These are phyloP conservation scores for Drosophila neocordata DNA, from an alignment of 1,140 invertebrate species.

Conservation along the genomic window DNA sequence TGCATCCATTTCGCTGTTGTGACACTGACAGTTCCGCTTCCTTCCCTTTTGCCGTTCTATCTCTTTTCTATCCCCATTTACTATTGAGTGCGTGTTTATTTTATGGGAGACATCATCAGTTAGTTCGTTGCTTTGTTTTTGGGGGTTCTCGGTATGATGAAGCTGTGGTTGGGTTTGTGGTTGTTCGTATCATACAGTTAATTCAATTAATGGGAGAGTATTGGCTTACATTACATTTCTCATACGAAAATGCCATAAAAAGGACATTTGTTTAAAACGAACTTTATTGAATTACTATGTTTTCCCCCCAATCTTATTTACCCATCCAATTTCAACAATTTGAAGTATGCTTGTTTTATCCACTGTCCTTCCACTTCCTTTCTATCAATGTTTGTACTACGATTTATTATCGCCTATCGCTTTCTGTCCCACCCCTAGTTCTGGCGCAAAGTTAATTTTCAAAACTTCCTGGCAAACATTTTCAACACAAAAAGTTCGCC, in stretches of 20 bases:
- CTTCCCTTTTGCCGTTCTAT: background rate
- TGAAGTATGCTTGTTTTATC: no score
- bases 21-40: constrained; percentile 44
- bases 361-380: no score
- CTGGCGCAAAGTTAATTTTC: background rate
- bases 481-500: background rate
- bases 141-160: background rate
- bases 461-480: background rate
- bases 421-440: background rate
- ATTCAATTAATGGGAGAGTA: constrained; percentile 69
- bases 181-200: constrained; percentile 44
- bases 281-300: background rate
- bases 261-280: constrained; percentile 13
- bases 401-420: no score
- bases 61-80: background rate
- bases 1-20: constrained; percentile 39
- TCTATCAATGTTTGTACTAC: no score
- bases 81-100: constrained; percentile 33
- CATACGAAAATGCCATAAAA: constrained; percentile 6
- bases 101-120: constrained; percentile 10
- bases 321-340: background rate
- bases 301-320: background rate
- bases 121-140: background rate
- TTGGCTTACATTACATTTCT: constrained; percentile 40
- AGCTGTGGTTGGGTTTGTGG: constrained; percentile 22